These are phyloP conservation scores for Oxystoma pomonae DNA, from an alignment of 2,888 invertebrate genomes.

Conservation along the genomic window DNA sequence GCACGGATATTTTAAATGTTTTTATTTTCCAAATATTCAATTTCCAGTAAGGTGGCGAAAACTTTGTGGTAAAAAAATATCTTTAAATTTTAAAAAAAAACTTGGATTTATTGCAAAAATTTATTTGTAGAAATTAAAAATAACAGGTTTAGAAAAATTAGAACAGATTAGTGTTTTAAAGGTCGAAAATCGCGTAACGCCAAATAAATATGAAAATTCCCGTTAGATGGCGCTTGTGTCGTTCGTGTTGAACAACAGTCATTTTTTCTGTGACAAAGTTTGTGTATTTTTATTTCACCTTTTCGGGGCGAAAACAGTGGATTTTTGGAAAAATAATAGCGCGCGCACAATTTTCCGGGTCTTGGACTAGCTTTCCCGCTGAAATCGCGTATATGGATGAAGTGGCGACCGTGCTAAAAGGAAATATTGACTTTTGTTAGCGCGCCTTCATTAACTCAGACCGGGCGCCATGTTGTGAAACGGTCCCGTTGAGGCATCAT, in stretches of 20 bases:
- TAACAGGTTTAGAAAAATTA: too few species aligned
- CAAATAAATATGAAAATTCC: too few species aligned
- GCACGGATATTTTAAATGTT: too few species aligned
- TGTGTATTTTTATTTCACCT: constrained; percentile 42
- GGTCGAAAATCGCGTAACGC: too few species aligned
- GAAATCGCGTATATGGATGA: not conserved
- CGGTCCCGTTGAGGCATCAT: constrained; percentile 48
- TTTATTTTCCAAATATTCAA: too few species aligned
- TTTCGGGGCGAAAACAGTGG: constrained; percentile 19
- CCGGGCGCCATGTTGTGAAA: constrained; percentile 51
- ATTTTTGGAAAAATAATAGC: constrained; percentile 5
- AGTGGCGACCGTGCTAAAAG: constrained; percentile 4
- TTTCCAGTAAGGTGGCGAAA: too few species aligned
- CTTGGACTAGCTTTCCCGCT: not conserved
- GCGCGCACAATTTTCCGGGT: not conserved
- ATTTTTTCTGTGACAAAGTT: constrained; percentile 48
- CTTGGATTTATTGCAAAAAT: too few species aligned
- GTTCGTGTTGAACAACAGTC: constrained; percentile 8
- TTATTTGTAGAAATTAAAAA: too few species aligned
- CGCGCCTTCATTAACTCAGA: constrained; percentile 45
- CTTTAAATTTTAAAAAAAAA: too few species aligned
- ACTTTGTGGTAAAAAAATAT: too few species aligned
- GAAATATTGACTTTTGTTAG: constrained; percentile 31
- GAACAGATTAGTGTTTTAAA: too few species aligned
- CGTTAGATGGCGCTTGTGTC: not conserved